These are phyloP conservation scores for Osmerus mordax DNA, from an alignment of 2,113 vertebrate species.

Conservation along the genomic window DNA sequence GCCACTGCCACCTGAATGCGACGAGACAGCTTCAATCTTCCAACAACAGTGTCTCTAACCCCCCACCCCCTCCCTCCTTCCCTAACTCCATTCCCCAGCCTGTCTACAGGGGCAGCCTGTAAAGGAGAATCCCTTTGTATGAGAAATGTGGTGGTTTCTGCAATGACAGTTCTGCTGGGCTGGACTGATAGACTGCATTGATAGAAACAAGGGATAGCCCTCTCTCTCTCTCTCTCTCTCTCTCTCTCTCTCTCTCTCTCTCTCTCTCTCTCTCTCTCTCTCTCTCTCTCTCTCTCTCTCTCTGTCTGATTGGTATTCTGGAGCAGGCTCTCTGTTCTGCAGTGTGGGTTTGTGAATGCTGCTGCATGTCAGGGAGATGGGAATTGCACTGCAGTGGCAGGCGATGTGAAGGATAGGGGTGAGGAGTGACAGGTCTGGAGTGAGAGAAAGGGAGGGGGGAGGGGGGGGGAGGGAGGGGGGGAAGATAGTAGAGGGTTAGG, in stretches of 20 bases:
- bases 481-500: conserved; percentile 6
- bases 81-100: neutral
- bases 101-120: neutral
- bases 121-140: conserved; percentile 4
- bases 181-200: neutral
- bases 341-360: conserved; percentile 67
- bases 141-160: neutral
- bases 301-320: conserved; percentile 67
- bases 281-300: neutral
- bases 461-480: conserved; percentile 3
- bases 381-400: conserved; percentile 64
- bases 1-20: neutral
- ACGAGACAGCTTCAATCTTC: neutral
- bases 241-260: conserved; percentile 14
- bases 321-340: conserved; percentile 67
- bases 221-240: neutral
- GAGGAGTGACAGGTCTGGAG: neutral
- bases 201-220: neutral
- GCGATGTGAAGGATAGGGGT: neutral
- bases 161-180: neutral
- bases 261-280: neutral
- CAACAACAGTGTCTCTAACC: neutral
- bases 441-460: neutral
- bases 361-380: conserved; percentile 56
- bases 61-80: neutral